Evolutionary conservation across 2,113 vertebrate species (phyloP).

Genomic region (Progne subis): DNA sequence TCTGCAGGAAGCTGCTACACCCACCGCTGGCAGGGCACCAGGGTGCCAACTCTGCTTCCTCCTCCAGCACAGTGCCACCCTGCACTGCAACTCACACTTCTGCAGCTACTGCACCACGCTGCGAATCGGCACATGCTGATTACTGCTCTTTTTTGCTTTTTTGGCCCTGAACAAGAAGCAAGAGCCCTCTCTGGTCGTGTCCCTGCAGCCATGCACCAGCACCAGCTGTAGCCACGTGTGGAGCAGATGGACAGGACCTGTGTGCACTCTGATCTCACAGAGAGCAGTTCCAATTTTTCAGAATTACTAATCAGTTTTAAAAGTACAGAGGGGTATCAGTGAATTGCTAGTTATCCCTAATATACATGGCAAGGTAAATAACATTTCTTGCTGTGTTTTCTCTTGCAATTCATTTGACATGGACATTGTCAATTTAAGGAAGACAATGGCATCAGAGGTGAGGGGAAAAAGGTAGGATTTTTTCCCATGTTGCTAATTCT

Average conservation of each 20-base stretch:
- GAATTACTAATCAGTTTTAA: neutral
- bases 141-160: fast-evolving
- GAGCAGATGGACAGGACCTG: fast-evolving
- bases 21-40: neutral
- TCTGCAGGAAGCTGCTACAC: neutral
- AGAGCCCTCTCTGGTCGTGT: neutral
- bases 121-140: neutral
- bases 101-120: neutral
- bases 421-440: neutral
- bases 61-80: neutral
- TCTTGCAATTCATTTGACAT: neutral
- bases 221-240: fast-evolving
- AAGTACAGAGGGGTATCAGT: neutral
- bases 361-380: neutral
- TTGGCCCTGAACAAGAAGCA: neutral
- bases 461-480: neutral
- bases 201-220: neutral
- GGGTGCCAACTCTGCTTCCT: neutral
- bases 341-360: neutral
- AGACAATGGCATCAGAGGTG: neutral
- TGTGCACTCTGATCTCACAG: neutral
- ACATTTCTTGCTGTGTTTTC: neutral
- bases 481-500: neutral
- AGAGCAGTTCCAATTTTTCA: neutral
- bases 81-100: neutral